Conservation (phyloP, 2,888 invertebrate genomes). For the Drosophila conformis region DNA sequence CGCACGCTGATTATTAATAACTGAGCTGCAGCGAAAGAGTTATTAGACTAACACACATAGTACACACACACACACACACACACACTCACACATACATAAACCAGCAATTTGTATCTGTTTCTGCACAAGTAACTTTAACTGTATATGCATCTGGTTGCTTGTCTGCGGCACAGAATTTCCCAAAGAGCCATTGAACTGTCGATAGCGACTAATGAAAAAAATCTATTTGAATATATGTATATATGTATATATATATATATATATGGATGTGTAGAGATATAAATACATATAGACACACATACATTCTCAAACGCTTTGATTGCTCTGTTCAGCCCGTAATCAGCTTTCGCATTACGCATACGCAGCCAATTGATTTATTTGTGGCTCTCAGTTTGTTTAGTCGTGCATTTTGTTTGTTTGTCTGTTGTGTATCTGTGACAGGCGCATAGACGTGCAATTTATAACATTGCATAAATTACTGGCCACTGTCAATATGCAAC, state of each 20-base stretch:
- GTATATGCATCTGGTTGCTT: background rate
- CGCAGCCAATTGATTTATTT: constrained; percentile 69
- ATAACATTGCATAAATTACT: constrained; percentile 65
- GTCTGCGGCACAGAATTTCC: constrained; percentile 37
- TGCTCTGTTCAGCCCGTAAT: constrained; percentile 38
- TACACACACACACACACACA: constrained; percentile 21
- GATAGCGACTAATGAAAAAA: constrained; percentile 50
- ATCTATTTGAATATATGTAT: background rate
- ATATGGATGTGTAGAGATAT: background rate
- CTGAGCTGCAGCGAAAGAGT: constrained; percentile 60
- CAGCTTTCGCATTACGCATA: constrained; percentile 60
- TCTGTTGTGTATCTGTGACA: constrained; percentile 32
- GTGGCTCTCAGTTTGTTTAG: constrained; percentile 26
- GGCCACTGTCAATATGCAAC: constrained; percentile 17
- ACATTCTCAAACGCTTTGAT: constrained; percentile 13
- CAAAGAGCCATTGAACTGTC: constrained; percentile 39
- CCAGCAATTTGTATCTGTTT: constrained; percentile 7
- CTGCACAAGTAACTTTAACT: constrained; percentile 5
- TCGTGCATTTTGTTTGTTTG: constrained; percentile 9
- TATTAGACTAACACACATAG: constrained; percentile 64
- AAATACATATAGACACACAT: background rate
- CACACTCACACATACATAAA: constrained; percentile 4
- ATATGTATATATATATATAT: background rate
- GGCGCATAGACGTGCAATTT: constrained; percentile 40
- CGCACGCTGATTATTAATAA: constrained; percentile 69